Evolutionary conservation across 2,113 vertebrate species (phyloP).

Genomic region (Tachuris rubrigastra): DNA sequence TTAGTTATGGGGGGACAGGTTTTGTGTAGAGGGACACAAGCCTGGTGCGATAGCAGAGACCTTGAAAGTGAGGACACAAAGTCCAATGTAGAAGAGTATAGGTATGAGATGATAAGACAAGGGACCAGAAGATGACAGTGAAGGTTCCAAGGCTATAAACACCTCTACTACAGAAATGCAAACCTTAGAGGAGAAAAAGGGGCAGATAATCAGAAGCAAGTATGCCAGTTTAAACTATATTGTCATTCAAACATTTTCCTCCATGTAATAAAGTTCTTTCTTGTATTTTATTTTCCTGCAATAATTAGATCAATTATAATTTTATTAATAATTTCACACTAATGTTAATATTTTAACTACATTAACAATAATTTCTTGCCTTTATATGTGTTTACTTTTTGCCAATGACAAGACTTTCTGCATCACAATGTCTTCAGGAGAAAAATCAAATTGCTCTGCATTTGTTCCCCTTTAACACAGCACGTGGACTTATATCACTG

Average conservation of each 20-base stretch:
- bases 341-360: neutral
- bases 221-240: neutral
- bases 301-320: neutral
- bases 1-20: neutral
- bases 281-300: neutral
- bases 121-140: neutral
- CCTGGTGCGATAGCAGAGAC: neutral
- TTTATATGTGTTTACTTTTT: neutral
- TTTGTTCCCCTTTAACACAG: neutral
- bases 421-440: neutral
- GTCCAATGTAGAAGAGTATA: neutral
- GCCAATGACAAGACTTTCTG: neutral
- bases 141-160: neutral
- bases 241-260: neutral
- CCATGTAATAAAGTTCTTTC: neutral
- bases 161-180: neutral
- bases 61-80: neutral
- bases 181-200: neutral
- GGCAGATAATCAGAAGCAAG: neutral
- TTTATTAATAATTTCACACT: accelerated
- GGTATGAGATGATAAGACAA: neutral
- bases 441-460: neutral
- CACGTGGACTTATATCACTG: neutral
- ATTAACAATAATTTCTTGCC: neutral
- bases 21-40: neutral